Base-by-base conservation (phyloP, 2,113 vertebrate species). In the Rafetus swinhoei region DNA sequence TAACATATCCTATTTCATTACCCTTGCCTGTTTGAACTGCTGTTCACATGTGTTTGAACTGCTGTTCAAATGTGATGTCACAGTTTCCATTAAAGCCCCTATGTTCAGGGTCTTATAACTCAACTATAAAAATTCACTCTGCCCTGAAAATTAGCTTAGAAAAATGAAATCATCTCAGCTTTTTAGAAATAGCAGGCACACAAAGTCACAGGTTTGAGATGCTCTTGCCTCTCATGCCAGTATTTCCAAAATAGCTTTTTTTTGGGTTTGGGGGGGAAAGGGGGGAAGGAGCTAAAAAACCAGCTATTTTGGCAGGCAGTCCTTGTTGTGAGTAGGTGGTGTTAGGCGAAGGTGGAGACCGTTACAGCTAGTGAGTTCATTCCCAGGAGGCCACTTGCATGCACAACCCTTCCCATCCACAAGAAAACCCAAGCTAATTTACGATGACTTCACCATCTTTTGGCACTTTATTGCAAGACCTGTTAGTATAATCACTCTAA, bases 1-100 rank as follows among this genome's bases (percentile, higher is more conserved):
- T 91, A 94, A 95, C 76, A 4, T 72, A 88, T 65, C 79, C n/a
- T 69, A 82, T 94, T 95, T 94, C 86, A 77, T 82, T 82, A 76
- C 77, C 79, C 86, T 96, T 85, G 60, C 81, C 91, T 79, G 29
- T 83, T 83, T 79, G 92, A 87, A 94, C 85, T 62, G 91, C 76
- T 87, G 60, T 54, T 5, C 45, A 45, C 45, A 45, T 45, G 45
- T 45, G 45, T 45, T 45, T 45, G 45, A 45, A 7, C 45, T 45
- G 45, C 45, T 45, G 45, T 45, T 45, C 45, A 85, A 72, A 82
- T 89, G 95, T 93, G 86, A 95, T 86, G 19, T 87, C n/a, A 77
- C 50, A 65, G 82, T 96, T 97, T 96, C 95, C 60, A 90, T 65
- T 91, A 94, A 95, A 97, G 92, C 62, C 74, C 7, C 82, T 93